Evolutionary conservation across 2,888 invertebrate genomes (phyloP).

Genomic region (Fissipunctia ypsillon): DNA sequence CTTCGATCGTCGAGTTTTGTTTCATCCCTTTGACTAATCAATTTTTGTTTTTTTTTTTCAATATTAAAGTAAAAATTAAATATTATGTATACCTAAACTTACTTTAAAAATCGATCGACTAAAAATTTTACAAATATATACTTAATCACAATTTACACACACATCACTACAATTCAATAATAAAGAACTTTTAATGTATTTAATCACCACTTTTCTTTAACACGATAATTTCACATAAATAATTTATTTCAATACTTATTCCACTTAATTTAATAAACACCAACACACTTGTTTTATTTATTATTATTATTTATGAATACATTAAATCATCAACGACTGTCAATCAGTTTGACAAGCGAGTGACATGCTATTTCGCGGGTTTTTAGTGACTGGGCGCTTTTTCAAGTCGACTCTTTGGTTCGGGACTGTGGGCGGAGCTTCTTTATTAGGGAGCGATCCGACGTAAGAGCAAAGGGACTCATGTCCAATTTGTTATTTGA

Average conservation of each 20-base stretch:
- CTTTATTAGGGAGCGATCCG: slow-evolving; percentile 4
- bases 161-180: slow-evolving; percentile 47
- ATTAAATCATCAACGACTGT: slow-evolving; percentile 55
- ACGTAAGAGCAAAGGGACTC: slow-evolving; percentile 18
- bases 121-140: not conserved
- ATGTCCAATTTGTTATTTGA: slow-evolving; percentile 3
- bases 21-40: no score
- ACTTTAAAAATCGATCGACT: slow-evolving; percentile 38
- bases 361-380: slow-evolving; percentile 62
- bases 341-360: slow-evolving; percentile 55
- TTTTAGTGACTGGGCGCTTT: slow-evolving; percentile 58
- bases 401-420: slow-evolving; percentile 25
- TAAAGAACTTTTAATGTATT: not conserved
- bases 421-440: slow-evolving; percentile 49
- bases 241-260: not conserved
- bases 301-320: not conserved
- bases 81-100: no score
- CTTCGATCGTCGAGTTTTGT: no score
- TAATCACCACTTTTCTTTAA: not conserved
- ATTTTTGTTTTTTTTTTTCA: no score
- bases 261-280: slow-evolving; percentile 7
- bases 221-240: not conserved
- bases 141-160: slow-evolving; percentile 5
- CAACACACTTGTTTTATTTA: not conserved
- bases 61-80: no score